These are phyloP conservation scores for Autographa pulchrina DNA, from an alignment of 2,888 invertebrate species.

Conservation along the genomic window DNA sequence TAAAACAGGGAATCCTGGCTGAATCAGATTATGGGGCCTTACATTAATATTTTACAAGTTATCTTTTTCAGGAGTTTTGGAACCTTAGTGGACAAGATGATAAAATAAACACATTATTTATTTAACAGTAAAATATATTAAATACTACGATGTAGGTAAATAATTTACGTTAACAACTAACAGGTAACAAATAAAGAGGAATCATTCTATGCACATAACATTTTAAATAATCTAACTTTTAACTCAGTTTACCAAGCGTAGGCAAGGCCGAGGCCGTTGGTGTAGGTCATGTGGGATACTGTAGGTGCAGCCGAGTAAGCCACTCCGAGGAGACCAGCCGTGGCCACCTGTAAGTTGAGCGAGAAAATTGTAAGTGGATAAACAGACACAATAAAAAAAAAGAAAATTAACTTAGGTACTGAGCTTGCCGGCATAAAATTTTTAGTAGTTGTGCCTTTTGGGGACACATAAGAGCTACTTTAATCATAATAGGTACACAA, in stretches of 20 bases:
- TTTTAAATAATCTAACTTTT: conserved; percentile 44
- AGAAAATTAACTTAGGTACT: too few relatives aligned
- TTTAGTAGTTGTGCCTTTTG: too few relatives aligned
- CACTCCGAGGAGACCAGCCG: conserved; percentile 88
- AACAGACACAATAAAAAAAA: too few relatives aligned
- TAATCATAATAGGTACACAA: too few relatives aligned
- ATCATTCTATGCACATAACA: conserved; percentile 72
- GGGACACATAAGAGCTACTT: too few relatives aligned
- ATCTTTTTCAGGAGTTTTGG: too few relatives aligned
- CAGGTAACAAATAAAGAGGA: conserved; percentile 86
- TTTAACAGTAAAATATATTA: conserved; percentile 42
- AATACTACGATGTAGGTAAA: conserved; percentile 58
- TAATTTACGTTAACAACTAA: conserved; percentile 78
- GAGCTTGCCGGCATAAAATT: too few relatives aligned
- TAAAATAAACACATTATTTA: conserved; percentile 17
- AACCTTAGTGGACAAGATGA: neutral
- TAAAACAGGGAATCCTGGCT: too few relatives aligned
- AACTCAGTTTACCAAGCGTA: conserved; percentile 86
- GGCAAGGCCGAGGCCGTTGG: conserved; percentile 87
- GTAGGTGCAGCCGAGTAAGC: conserved; percentile 90
- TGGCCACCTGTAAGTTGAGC: conserved; percentile 87
- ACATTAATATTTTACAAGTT: too few relatives aligned
- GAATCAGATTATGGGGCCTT: too few relatives aligned
- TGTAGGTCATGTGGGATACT: conserved; percentile 90
- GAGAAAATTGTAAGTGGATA: too few relatives aligned